Conservation (phyloP, 2,113 vertebrate species). For the Equus quagga region DNA sequence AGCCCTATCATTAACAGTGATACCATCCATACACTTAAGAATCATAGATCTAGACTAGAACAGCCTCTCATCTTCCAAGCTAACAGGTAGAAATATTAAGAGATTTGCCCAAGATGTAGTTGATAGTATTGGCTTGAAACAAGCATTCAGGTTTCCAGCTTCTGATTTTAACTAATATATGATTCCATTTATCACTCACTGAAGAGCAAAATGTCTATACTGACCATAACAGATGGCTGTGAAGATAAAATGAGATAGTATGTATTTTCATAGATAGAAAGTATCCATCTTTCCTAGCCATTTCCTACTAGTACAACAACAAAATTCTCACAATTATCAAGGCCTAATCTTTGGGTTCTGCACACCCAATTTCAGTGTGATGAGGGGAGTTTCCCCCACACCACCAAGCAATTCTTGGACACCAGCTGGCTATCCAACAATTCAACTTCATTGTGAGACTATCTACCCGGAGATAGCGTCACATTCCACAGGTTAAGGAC, state of each 20-base stretch:
- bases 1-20: background rate
- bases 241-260: slow-evolving; percentile 26
- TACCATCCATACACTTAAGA: background rate
- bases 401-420: background rate
- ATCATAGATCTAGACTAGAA: background rate
- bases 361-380: background rate
- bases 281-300: background rate
- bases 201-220: slow-evolving; percentile 28
- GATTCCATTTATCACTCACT: background rate
- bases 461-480: background rate
- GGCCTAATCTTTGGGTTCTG: background rate
- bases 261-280: slow-evolving; percentile 20
- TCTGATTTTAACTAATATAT: slow-evolving; percentile 20
- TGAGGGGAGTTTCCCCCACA: background rate
- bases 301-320: background rate
- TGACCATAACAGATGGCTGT: background rate
- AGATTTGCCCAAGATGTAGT: background rate
- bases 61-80: background rate
- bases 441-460: background rate
- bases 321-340: background rate
- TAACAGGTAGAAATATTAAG: background rate
- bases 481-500: background rate
- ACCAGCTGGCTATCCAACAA: background rate
- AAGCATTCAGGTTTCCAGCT: background rate
- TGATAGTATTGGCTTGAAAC: slow-evolving; percentile 3